Percentiles rank a stretch among this genome's conserved stretches.
Conservation (phyloP, 2,888 invertebrate species). For the Polydrusus pterygomalis region DNA sequence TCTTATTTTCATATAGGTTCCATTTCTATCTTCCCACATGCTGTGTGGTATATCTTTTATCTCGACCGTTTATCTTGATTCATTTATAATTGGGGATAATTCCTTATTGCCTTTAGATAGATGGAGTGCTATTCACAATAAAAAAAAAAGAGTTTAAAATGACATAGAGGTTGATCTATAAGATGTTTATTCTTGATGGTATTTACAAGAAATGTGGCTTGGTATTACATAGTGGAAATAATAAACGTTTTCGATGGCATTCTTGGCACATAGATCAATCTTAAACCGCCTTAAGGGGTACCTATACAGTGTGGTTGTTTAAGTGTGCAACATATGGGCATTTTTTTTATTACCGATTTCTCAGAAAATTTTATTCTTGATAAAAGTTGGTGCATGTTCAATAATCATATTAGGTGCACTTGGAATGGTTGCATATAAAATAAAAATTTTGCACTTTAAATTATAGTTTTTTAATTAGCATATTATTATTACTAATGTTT, state of each 20-base stretch:
- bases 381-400: too few relatives aligned
- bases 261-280: slow-evolving; percentile 14
- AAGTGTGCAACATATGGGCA: too few relatives aligned
- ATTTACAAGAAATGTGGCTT: slow-evolving; percentile 26
- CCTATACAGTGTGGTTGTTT: too few relatives aligned
- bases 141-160: slow-evolving; percentile 36
- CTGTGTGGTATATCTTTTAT: slow-evolving; percentile 51
- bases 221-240: slow-evolving; percentile 8
- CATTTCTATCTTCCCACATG: slow-evolving; percentile 47
- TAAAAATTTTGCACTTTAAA: too few relatives aligned
- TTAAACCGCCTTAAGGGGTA: background rate
- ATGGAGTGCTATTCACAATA: slow-evolving; percentile 43
- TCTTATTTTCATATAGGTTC: slow-evolving; percentile 47
- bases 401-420: too few relatives aligned
- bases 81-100: slow-evolving; percentile 68
- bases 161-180: slow-evolving; percentile 32
- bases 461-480: too few relatives aligned
- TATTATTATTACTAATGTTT: too few relatives aligned
- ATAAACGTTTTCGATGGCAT: background rate
- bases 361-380: too few relatives aligned
- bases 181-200: slow-evolving; percentile 21
- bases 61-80: slow-evolving; percentile 61
- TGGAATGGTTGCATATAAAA: too few relatives aligned
- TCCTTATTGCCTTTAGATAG: slow-evolving; percentile 53
- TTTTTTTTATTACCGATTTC: too few relatives aligned